These are phyloP conservation scores for Netelia melanura DNA, from an alignment of 2,888 invertebrate species.

Conservation along the genomic window DNA sequence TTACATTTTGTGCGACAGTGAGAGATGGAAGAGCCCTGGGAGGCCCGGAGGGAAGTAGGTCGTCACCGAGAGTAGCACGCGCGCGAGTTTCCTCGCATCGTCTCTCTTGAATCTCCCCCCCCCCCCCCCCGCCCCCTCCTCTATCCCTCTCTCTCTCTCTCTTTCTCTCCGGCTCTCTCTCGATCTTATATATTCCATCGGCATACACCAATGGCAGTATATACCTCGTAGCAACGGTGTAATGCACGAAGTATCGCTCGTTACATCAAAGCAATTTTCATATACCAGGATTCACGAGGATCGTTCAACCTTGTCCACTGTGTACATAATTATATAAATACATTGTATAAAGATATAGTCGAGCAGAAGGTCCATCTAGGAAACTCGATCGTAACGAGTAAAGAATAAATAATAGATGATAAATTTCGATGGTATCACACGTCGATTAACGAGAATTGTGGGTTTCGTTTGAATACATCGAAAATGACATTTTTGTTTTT, in stretches of 20 bases:
- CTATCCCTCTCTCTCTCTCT: constrained; percentile 24
- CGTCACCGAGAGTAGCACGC: constrained; percentile 62
- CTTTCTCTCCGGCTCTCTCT: not conserved
- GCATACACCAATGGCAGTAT: constrained; percentile 31
- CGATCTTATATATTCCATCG: constrained; percentile 62
- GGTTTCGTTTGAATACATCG: too few species aligned
- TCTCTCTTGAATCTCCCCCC: constrained; percentile 43
- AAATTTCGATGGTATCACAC: not conserved
- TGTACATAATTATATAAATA: not conserved
- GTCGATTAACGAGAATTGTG: too few species aligned
- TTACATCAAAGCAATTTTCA: constrained; percentile 37
- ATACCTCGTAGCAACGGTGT: constrained; percentile 22
- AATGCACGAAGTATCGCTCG: constrained; percentile 34
- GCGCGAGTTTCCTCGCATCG: constrained; percentile 49
- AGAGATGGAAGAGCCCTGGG: constrained; percentile 54
- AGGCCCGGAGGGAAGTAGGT: constrained; percentile 62
- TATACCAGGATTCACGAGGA: constrained; percentile 50
- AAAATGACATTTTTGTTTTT: too few species aligned
- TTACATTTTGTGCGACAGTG: constrained; percentile 38
- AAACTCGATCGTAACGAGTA: not conserved
- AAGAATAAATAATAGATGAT: not conserved
- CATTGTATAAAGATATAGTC: not conserved
- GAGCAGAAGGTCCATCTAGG: not conserved
- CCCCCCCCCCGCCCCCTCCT: constrained; percentile 39
- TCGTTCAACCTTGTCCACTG: constrained; percentile 55